phyloP scores from a whole-genome alignment of 1,140 invertebrate genomes.

The Caenorhabditis elegans region WBcel235 BX284605.5:15925501-15926000 shows the following conservation, averaged over 20 bases:
- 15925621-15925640: background rate
- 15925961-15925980: background rate
- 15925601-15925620: background rate
- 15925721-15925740: too few species aligned
- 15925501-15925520: background rate
- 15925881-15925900: background rate
- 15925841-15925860: constrained; percentile 9
- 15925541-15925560: background rate
- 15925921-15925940: background rate
- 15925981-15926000: background rate
- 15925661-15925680: too few species aligned
- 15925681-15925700: too few species aligned
- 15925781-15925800: background rate
- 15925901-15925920: background rate
- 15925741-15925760: too few species aligned
- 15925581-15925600: background rate
- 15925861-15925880: constrained; percentile 8
- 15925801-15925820: background rate
- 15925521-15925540: background rate
- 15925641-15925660: background rate
- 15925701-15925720: too few species aligned
- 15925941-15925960: background rate
- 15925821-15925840: background rate
- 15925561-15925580: background rate
- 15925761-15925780: constrained; percentile 26